Conservation (phyloP, 2,113 vertebrate species). For the Heteronetta atricapilla region DNA sequence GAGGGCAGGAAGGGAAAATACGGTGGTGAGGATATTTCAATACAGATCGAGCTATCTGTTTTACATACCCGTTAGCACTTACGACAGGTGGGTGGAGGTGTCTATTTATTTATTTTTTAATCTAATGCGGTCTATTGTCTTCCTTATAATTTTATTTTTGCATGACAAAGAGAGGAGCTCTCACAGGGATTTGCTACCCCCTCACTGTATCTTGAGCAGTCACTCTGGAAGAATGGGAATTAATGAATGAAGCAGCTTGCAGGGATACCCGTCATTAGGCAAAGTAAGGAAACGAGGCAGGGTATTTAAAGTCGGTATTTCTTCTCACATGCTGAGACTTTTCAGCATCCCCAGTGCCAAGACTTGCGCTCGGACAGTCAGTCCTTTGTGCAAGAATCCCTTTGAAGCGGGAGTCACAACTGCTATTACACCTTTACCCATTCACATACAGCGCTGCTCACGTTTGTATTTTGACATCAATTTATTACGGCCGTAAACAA, state of each 20-base stretch:
- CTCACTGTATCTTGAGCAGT: background rate
- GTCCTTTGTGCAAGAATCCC: background rate
- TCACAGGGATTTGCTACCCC: background rate
- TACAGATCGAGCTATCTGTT: conserved; percentile 13
- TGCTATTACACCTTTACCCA: background rate
- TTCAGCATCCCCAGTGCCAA: background rate
- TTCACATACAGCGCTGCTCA: background rate
- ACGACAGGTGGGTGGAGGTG: background rate
- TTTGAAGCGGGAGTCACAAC: background rate
- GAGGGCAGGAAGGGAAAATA: background rate
- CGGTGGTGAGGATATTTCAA: background rate
- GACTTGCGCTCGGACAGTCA: background rate
- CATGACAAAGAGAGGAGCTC: background rate
- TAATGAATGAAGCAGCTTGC: background rate
- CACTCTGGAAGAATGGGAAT: conserved; percentile 15
- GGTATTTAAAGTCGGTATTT: background rate
- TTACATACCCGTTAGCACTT: background rate
- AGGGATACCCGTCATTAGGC: background rate
- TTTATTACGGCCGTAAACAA: background rate
- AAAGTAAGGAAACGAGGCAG: background rate
- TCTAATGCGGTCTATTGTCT: background rate
- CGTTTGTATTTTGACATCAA: background rate
- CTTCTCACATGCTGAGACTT: background rate
- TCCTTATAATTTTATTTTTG: background rate
- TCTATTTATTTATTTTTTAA: background rate